phyloP scores from a whole-genome alignment of 1,140 invertebrate genomes.

The Bactericera cockerelli region DNA sequence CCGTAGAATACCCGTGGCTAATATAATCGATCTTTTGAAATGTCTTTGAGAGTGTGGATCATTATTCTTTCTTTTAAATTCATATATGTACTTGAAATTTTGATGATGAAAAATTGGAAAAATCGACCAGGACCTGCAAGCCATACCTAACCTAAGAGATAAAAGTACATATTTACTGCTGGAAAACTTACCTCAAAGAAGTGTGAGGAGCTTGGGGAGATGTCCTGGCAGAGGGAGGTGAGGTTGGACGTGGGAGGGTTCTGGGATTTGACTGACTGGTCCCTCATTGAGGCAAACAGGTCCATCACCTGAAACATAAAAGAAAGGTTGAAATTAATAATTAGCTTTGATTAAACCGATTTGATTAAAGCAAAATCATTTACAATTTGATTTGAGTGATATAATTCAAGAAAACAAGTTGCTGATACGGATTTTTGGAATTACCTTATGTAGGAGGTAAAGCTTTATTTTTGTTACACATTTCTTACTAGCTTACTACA shows the following conservation, averaged over 20 bases:
- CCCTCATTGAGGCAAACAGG: conserved; percentile 51
- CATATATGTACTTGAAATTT: too few relatives aligned
- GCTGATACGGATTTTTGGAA: background rate
- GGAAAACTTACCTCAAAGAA: conserved; percentile 54
- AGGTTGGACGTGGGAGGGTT: conserved; percentile 28
- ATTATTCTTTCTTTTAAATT: too few relatives aligned
- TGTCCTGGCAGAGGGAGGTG: conserved; percentile 54
- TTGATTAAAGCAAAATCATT: background rate
- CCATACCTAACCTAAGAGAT: too few relatives aligned
- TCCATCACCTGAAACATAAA: conserved; percentile 42
- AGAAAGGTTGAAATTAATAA: background rate
- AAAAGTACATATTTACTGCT: background rate
- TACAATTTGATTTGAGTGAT: background rate
- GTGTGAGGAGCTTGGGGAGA: conserved; percentile 66
- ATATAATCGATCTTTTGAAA: too few relatives aligned
- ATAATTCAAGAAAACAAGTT: background rate
- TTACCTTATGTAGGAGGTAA: background rate
- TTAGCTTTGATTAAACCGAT: background rate
- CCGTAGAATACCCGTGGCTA: too few relatives aligned
- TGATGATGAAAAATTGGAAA: too few relatives aligned
- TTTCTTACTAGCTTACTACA: too few relatives aligned
- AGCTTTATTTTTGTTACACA: too few relatives aligned
- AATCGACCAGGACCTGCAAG: too few relatives aligned
- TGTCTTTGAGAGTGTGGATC: too few relatives aligned
- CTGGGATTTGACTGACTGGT: conserved; percentile 34